Evolutionary conservation across 53 echinoderm and acorn worm species (phyloP).

Genomic region (Luidia sarsii): DNA sequence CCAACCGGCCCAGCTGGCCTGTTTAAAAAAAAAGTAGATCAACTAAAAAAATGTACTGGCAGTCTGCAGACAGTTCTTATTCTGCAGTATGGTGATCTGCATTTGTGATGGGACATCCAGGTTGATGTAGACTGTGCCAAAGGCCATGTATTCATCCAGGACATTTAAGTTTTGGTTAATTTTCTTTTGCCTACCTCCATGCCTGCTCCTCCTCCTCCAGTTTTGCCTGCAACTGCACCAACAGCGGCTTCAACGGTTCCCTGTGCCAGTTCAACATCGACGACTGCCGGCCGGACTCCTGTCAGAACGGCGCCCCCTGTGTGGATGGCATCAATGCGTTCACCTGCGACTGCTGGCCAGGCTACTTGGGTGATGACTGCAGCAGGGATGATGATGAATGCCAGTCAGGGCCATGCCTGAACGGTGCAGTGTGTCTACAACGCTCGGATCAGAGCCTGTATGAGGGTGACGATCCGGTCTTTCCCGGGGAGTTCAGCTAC

Average conservation of each 20-base stretch:
- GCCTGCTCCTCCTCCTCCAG: slow-evolving; percentile 12
- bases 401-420: slow-evolving; percentile 58
- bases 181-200: no score
- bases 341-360: slow-evolving; percentile 71
- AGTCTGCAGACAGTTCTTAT: no score
- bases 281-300: slow-evolving; percentile 70
- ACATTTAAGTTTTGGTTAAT: background rate
- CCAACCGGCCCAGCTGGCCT: no score
- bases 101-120: no score
- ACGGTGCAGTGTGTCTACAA: slow-evolving; percentile 64
- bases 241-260: slow-evolving; percentile 65
- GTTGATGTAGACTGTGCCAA: no score
- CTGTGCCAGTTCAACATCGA: slow-evolving; percentile 78
- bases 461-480: slow-evolving; percentile 1
- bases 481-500: slow-evolving; percentile 67
- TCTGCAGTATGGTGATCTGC: no score
- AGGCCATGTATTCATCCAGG: no score
- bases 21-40: no score
- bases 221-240: slow-evolving; percentile 68
- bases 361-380: slow-evolving; percentile 74
- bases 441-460: slow-evolving; percentile 62
- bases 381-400: slow-evolving; percentile 71
- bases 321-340: slow-evolving; percentile 60
- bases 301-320: slow-evolving; percentile 74
- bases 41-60: no score